Base-by-base conservation (phyloP, 2,888 invertebrate species). In the Anoncus sp. region DNA sequence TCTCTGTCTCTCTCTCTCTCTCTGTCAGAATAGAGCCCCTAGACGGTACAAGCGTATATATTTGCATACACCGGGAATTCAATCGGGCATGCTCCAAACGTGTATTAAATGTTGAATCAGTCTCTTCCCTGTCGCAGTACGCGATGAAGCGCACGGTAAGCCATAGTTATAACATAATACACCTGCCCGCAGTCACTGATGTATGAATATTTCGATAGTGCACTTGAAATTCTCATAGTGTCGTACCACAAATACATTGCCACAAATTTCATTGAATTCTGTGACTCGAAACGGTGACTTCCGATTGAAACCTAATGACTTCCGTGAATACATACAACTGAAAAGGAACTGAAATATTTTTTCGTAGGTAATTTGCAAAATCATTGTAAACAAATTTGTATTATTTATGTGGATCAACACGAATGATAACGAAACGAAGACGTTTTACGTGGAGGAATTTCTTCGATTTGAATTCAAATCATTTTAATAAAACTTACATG, bases 61-160 rank as follows among this genome's bases (percentile, higher is more conserved):
- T 75, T 75, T 78, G 78, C 78, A 78, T 75, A 75, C 63, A 75
- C 55, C 66, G 75, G 55, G 71, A 71, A 78, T 78, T 78, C 62
- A 78, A 78, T 78, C 71, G 78, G 35, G 78, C 70, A 49, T 57
- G 45, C 55, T 57, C 75, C 63, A 63, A 77, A 75, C 78, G 78
- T 75, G 78, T 66, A 75, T 78, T 66, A 74, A 78, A 74, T 78
- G 77, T 70, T 74, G 65, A 77, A 77, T 77, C 73, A 73, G 73
- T 70, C 63, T 69, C 77, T 63, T 40, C 55, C 24, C 16, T 40
- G 51, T 72, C 40, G 55, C 53, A 35, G 40, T 35, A 16, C 20
- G 22, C 14, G 38, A 47, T 14, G 57, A 27, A 57, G 18, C 63
- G 55, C 27, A 43, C 72, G 16, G 10, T 7, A 24, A 51, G 51